A percentile compares a stretch with the other conserved stretches of the same genome.
These are phyloP conservation scores for Smittia aterrima DNA, from an alignment of 2,888 invertebrate genomes.

Conservation along the genomic window DNA sequence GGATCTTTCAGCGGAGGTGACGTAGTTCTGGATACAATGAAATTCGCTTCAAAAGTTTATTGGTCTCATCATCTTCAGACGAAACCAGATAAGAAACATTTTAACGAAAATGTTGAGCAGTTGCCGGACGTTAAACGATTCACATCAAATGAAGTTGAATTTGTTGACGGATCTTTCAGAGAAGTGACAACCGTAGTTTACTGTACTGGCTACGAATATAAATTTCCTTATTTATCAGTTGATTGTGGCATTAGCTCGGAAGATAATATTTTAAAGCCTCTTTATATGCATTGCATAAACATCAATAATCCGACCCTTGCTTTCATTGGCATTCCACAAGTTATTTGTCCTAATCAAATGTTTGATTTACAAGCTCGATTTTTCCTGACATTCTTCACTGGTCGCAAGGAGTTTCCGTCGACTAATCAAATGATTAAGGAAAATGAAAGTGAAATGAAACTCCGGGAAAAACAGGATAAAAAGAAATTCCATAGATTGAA, in stretches of 20 bases:
- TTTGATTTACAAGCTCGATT: conserved; percentile 79
- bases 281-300: conserved; percentile 85
- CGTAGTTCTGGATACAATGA: conserved; percentile 67
- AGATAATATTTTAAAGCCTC: conserved; percentile 76
- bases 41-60: conserved; percentile 61
- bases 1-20: conserved; percentile 88
- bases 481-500: conserved; percentile 55
- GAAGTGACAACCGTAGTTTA: conserved; percentile 70
- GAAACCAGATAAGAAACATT: conserved; percentile 60
- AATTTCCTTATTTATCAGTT: conserved; percentile 71
- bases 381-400: conserved; percentile 64
- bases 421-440: conserved; percentile 64
- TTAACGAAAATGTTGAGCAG: conserved; percentile 65
- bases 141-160: conserved; percentile 58
- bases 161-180: conserved; percentile 66
- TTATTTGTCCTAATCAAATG: conserved; percentile 80
- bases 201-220: conserved; percentile 78
- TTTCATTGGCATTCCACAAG: conserved; percentile 79
- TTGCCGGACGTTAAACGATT: conserved; percentile 63
- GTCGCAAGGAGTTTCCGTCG: conserved; percentile 61
- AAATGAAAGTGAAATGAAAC: conserved; percentile 60
- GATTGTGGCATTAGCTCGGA: conserved; percentile 70
- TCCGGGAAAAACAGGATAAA: conserved; percentile 62
- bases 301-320: conserved; percentile 76
- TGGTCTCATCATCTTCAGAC: conserved; percentile 69